A percentile compares a stretch with the other conserved stretches of the same genome.
Conservation (phyloP, 2,113 vertebrate genomes). For the Sinocyclocheilus grahami region DNA sequence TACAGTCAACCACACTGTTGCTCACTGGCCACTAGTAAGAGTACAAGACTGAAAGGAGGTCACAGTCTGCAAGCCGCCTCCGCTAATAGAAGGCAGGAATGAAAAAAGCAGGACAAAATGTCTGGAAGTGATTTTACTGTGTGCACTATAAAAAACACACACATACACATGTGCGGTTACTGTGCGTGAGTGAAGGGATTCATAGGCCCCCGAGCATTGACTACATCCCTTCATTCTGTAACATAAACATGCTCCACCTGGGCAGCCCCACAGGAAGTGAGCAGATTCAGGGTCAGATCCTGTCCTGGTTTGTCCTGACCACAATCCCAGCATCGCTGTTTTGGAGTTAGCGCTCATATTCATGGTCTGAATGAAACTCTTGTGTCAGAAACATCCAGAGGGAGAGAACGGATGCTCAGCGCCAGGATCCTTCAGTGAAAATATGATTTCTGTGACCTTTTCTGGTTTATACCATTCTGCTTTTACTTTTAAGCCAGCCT, state of each 20-base stretch:
- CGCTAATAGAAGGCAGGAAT: constrained; percentile 6
- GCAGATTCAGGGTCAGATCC: background rate
- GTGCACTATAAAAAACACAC: constrained; percentile 11
- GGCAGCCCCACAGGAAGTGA: background rate
- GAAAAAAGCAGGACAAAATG: constrained; percentile 1
- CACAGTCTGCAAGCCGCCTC: background rate
- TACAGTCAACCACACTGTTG: background rate
- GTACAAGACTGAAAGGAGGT: background rate
- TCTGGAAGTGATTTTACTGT: constrained; percentile 42
- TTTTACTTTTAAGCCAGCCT: background rate
- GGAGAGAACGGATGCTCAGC: background rate
- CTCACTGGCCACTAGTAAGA: constrained; percentile 19
- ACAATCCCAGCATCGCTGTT: background rate
- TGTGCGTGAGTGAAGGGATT: background rate
- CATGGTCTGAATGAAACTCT: constrained; percentile 14
- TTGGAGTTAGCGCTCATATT: background rate
- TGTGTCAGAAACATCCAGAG: constrained; percentile 6
- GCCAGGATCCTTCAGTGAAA: background rate
- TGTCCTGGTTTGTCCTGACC: constrained; percentile 9
- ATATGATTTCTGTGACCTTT: background rate
- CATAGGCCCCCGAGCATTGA: background rate
- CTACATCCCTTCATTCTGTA: background rate
- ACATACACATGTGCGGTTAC: background rate
- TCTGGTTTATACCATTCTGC: background rate
- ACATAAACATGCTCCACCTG: constrained; percentile 18